Base-by-base conservation (phyloP, 2,797 vertebrate species). In the Alcedo atthis region DNA sequence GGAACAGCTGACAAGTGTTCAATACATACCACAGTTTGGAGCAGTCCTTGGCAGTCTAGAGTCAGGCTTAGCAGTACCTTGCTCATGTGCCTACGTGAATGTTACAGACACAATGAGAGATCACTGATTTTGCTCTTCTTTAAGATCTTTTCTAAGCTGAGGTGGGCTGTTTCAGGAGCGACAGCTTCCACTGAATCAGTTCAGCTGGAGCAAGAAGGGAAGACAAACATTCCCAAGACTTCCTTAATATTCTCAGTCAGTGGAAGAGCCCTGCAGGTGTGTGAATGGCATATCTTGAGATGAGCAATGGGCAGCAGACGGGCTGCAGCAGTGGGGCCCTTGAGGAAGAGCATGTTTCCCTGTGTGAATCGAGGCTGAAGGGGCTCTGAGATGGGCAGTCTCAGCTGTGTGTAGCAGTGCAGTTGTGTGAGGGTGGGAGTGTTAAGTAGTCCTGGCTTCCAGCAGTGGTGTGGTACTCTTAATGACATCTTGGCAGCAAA, bases 401-500 rank as follows among this genome's bases (percentile, higher is more conserved):
- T 71, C 77, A 62, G 54, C 68, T 40, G 8, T 6, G 22, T 18
- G 43, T 63, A 62, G 59, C 63, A 54, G 28, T 46, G n/a, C n/a
- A 46, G 5, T 33, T 30, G 13, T 42, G 51, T 68, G 79, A 88
- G 19, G n/a, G 51, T 62, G 59, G 58, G 91, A 71, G 19, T 10
- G 14, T 51, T 80, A 70, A 80, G 40, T 22, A 73, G 63, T 63
- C 49, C 37, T 85, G 64, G 69, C 67, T 87, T 84, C 80, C 77
- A 91, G 70, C 55, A 81, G 82, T 63, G 70, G n/a, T 59, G 76
- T 73, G 37, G 67, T 89, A 75, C 11, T 46, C 74, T 66, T 25
- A 84, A 76, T 82, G 70, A 54, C 48, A 85, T 63, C 80, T 84
- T 77, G 76, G 63, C 73, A 67, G 59, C 40, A 88, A 76, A 81